phyloP scores from a whole-genome alignment of 2,888 invertebrate species.

The Ligdia adustata region DNA sequence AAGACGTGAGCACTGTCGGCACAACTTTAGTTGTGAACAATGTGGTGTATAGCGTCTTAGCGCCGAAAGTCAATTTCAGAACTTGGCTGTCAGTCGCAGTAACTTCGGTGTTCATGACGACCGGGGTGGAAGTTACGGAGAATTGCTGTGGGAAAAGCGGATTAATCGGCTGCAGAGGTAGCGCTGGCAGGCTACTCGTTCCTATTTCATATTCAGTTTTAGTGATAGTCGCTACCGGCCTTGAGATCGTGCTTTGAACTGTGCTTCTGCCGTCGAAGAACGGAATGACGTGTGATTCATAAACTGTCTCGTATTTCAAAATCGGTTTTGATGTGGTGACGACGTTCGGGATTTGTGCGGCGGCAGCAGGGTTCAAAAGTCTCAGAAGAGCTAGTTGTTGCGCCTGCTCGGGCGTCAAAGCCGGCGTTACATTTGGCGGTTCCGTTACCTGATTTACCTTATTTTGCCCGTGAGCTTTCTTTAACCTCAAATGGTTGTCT shows the following conservation, averaged over 20 bases:
- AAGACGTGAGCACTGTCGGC: slow-evolving; percentile 92
- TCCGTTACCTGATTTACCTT: slow-evolving; percentile 80
- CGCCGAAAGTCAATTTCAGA: slow-evolving; percentile 94
- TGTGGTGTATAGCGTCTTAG: slow-evolving; percentile 94
- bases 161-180: slow-evolving; percentile 84
- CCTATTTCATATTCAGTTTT: slow-evolving; percentile 91
- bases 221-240: slow-evolving; percentile 90
- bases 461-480: slow-evolving; percentile 76
- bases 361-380: slow-evolving; percentile 87
- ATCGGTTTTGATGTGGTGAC: slow-evolving; percentile 92
- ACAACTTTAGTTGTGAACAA: slow-evolving; percentile 92
- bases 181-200: slow-evolving; percentile 87
- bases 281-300: slow-evolving; percentile 92
- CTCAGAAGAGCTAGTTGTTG: slow-evolving; percentile 90
- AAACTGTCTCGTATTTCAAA: slow-evolving; percentile 89
- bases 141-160: slow-evolving; percentile 86
- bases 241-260: slow-evolving; percentile 90
- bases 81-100: slow-evolving; percentile 92
- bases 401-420: slow-evolving; percentile 87
- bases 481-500: slow-evolving; percentile 80
- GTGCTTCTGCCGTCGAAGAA: slow-evolving; percentile 90
- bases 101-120: slow-evolving; percentile 91
- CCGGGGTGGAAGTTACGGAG: slow-evolving; percentile 90
- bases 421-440: slow-evolving; percentile 63
- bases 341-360: slow-evolving; percentile 87